A percentile compares a stretch with the other conserved stretches of the same genome.
These are phyloP conservation scores for Tachysurus vachellii DNA, from an alignment of 2,113 vertebrate species.

Conservation along the genomic window DNA sequence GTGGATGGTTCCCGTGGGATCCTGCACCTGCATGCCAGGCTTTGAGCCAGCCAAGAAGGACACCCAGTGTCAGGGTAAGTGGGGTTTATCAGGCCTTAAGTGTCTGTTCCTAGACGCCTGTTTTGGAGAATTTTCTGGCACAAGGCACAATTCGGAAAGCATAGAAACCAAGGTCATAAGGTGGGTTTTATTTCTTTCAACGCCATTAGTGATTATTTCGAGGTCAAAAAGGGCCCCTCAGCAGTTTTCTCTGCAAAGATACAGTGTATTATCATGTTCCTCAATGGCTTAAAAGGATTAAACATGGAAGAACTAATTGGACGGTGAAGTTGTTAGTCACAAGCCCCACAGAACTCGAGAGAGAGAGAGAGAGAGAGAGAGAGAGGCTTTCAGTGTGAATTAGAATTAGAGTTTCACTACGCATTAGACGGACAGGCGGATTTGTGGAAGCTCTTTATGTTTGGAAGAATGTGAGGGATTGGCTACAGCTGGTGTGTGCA, in stretches of 20 bases:
- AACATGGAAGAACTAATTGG: slow-evolving; percentile 25
- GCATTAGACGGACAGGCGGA: slow-evolving; percentile 24
- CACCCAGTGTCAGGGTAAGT: slow-evolving; percentile 90
- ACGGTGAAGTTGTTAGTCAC: slow-evolving; percentile 21
- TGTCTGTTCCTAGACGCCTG: slow-evolving; percentile 28
- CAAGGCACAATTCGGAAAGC: slow-evolving; percentile 31
- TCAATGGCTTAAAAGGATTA: slow-evolving; percentile 29
- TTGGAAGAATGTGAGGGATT: slow-evolving; percentile 34
- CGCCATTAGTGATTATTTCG: neutral
- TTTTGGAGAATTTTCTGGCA: slow-evolving; percentile 30
- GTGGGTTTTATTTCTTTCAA: slow-evolving; percentile 13
- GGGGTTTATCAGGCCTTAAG: slow-evolving; percentile 38
- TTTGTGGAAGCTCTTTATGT: slow-evolving; percentile 39
- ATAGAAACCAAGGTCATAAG: slow-evolving; percentile 30
- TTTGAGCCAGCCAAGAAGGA: slow-evolving; percentile 86
- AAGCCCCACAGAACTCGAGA: slow-evolving; percentile 14
- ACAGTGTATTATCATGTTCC: slow-evolving; percentile 30
- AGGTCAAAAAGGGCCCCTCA: slow-evolving; percentile 17
- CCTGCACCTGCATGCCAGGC: slow-evolving; percentile 90
- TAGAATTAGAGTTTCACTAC: slow-evolving; percentile 11
- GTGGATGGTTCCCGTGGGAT: slow-evolving; percentile 98
- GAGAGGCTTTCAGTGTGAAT: slow-evolving; percentile 6
- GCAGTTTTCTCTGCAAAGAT: neutral
- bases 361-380: neutral
- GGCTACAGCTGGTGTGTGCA: slow-evolving; percentile 18